These are phyloP conservation scores for Catharus fuscescens DNA, from an alignment of 2,113 vertebrate genomes.

Conservation along the genomic window DNA sequence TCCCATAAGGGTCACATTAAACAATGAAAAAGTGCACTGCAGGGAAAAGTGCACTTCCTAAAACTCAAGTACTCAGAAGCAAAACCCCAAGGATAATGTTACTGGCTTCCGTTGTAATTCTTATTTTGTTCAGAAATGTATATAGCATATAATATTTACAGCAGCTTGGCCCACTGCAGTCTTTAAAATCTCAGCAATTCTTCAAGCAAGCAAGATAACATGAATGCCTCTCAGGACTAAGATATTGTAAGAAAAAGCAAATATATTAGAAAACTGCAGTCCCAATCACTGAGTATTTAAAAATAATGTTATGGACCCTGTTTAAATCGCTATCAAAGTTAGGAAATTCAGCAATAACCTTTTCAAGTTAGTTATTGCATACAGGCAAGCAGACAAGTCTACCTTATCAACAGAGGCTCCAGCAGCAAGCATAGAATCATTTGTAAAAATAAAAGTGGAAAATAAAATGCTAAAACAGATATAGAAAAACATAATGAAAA, in stretches of 20 bases:
- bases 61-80: slow-evolving; percentile 18
- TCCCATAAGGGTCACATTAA: slow-evolving; percentile 58
- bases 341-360: neutral
- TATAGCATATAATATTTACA: slow-evolving; percentile 40
- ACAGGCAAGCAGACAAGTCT: neutral
- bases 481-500: neutral
- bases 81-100: slow-evolving; percentile 62
- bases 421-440: neutral
- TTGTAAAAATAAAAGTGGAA: neutral
- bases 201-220: slow-evolving; percentile 42
- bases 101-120: slow-evolving; percentile 21
- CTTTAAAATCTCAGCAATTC: slow-evolving; percentile 33
- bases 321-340: neutral
- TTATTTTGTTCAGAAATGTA: slow-evolving; percentile 67
- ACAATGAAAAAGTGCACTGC: slow-evolving; percentile 67
- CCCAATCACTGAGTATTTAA: neutral
- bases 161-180: neutral
- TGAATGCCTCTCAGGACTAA: neutral
- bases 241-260: neutral
- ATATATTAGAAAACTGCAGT: neutral
- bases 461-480: neutral
- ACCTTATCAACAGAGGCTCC: neutral
- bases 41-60: slow-evolving; percentile 64
- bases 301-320: neutral
- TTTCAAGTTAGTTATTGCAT: neutral